Percentiles rank a stretch among this genome's conserved stretches.
Evolutionary conservation across 2,888 invertebrate species (phyloP).

Genomic region (Xestobium rufovillosum): DNA sequence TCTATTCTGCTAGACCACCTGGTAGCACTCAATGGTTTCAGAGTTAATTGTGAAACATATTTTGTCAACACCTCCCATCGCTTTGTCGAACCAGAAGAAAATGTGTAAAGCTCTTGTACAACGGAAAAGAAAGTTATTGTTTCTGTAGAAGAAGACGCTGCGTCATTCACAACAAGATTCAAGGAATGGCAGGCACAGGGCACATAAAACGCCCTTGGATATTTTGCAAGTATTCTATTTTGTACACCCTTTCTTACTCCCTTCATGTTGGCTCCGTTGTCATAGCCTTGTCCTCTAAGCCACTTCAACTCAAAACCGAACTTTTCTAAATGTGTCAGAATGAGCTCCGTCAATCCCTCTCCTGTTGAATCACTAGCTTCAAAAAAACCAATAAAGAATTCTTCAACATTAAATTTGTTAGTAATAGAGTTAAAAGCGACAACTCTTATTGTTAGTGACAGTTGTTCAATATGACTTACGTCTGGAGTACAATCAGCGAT

Average conservation of each 20-base stretch:
- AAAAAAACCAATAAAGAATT: constrained; percentile 19
- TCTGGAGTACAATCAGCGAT: constrained; percentile 26
- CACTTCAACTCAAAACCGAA: constrained; percentile 27
- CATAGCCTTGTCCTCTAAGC: constrained; percentile 34
- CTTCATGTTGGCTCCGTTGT: constrained; percentile 35
- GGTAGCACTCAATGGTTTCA: constrained; percentile 23
- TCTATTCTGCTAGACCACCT: constrained; percentile 26
- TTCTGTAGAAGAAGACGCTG: constrained; percentile 26
- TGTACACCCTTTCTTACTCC: constrained; percentile 33
- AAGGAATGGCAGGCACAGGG: constrained; percentile 20
- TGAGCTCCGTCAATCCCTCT: constrained; percentile 14
- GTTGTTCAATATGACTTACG: constrained; percentile 30
- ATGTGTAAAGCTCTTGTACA: constrained; percentile 27
- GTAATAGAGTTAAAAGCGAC: constrained; percentile 20
- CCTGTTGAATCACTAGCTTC: constrained; percentile 17
- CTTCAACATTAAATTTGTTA: constrained; percentile 20
- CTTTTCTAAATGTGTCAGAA: constrained; percentile 27
- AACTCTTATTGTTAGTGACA: constrained; percentile 28
- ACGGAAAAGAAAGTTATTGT: constrained; percentile 32
- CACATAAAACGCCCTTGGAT: constrained; percentile 17
- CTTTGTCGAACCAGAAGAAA: constrained; percentile 21
- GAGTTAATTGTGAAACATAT: constrained; percentile 19
- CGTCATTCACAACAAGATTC: constrained; percentile 20
- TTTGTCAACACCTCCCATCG: constrained; percentile 17
- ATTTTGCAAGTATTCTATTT: constrained; percentile 29